phyloP scores from a whole-genome alignment of 2,113 vertebrate species.

The Calcarius ornatus region DNA sequence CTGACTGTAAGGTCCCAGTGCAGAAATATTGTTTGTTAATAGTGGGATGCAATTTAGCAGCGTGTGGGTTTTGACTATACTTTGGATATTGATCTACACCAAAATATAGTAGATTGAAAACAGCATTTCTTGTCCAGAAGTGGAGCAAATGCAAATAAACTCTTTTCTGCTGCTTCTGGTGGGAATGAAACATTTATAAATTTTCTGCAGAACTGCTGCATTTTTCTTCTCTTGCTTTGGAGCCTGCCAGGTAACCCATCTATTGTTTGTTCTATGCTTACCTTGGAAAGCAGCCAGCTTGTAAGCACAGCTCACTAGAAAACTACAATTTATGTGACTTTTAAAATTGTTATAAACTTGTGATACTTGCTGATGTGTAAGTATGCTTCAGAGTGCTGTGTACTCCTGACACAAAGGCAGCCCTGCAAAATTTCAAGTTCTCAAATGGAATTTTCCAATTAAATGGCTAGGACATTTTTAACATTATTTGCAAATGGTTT shows the following conservation, averaged over 20 bases:
- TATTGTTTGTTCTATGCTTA: neutral
- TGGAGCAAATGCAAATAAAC: neutral
- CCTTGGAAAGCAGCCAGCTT: neutral
- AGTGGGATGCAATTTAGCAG: neutral
- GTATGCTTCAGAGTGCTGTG: neutral
- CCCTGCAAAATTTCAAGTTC: neutral
- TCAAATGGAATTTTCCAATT: neutral
- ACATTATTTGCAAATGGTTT: neutral
- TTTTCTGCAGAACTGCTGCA: neutral
- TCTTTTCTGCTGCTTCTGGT: neutral
- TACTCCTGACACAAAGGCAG: neutral
- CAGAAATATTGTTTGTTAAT: neutral
- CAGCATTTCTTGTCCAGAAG: neutral
- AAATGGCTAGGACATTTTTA: neutral
- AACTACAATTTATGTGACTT: conserved; percentile 7
- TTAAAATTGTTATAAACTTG: neutral
- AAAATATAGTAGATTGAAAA: neutral
- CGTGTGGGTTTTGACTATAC: fast-evolving
- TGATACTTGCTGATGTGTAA: neutral
- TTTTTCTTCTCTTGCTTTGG: neutral
- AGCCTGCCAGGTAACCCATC: conserved; percentile 3
- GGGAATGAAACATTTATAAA: neutral
- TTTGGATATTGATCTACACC: neutral
- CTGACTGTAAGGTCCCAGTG: neutral
- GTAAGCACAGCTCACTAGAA: neutral